Base-by-base conservation (phyloP, 2,888 invertebrate genomes). In the Acrocyrtus sp. region DNA sequence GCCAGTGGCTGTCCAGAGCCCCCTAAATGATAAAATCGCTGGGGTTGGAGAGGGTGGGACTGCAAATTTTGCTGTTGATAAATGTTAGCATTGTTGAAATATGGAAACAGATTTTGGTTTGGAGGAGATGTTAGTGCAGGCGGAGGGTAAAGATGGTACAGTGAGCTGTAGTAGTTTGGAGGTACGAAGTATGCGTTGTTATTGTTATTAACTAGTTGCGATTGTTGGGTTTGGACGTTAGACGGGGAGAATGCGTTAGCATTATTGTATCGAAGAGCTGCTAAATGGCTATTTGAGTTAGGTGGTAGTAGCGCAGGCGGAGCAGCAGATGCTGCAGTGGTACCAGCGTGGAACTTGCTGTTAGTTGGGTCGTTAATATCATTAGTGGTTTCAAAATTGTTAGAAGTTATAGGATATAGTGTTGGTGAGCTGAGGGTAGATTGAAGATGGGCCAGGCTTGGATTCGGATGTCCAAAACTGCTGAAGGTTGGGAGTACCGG, bases 81-180 rank as follows among this genome's bases (percentile, higher is more conserved):
- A 47, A 60, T 50, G 34, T 61, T 47, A 60, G 27, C 47, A 17
- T 50, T 27, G 12, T 50, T 58, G 3, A 41, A 29, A 53, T 67
- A 67, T n/a, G 67, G 41, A 8, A 60, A 26, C 41, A 61, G 34
- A 39, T 61, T 68, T 47, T 60, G 68, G 12, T 34, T 60, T 43
- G 60, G 47, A 41, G 50, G n/a, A 26, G 41, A 21, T 1, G 56
- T 15, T 2, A 39, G 6, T 3, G 39, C 19, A 1, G 66, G 66
- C 5, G 68, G 60, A n/a, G 68, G 61, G 24, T 60, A 61, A 3
- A 68, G 48, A 10, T 61, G 60, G 17, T 47, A 54, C 2, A 61
- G 48, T 21, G 68, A 53, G 41, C 54, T 68, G 61, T 68, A 68
- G 34, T 58, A 58, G 56, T 67, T 50, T 57, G 21, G 66, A 6